phyloP scores from a whole-genome alignment of 1,140 invertebrate species.

The Phthorimaea operculella region DNA sequence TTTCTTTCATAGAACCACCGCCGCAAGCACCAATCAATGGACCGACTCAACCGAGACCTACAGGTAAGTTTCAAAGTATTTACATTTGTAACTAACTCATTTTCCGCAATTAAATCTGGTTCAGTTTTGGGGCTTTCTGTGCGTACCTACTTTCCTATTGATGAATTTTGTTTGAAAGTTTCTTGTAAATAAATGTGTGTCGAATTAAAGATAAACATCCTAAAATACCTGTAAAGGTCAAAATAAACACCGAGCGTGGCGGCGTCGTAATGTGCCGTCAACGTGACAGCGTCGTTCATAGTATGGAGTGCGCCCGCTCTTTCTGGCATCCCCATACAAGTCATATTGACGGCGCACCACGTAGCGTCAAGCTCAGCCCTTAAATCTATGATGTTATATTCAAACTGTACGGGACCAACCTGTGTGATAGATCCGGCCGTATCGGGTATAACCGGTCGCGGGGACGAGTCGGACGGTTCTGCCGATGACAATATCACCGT shows the following conservation, averaged over 20 bases:
- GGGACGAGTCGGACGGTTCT: slow-evolving; percentile 67
- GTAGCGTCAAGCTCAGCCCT: too few relatives aligned
- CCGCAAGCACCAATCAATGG: background rate
- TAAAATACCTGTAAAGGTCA: too few relatives aligned
- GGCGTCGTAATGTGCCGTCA: too few relatives aligned
- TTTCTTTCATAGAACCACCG: background rate
- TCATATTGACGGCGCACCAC: too few relatives aligned
- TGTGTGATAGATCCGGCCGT: slow-evolving; percentile 29
- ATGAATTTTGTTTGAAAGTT: background rate
- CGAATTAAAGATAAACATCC: background rate
- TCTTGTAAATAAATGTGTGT: background rate
- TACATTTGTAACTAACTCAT: background rate
- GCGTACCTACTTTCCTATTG: slow-evolving; percentile 12
- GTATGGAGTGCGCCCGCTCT: too few relatives aligned
- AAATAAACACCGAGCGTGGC: too few relatives aligned
- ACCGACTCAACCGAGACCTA: background rate
- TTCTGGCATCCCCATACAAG: too few relatives aligned
- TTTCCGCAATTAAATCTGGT: background rate
- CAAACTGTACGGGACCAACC: slow-evolving; percentile 1
- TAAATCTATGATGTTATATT: too few relatives aligned
- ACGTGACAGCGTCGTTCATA: too few relatives aligned
- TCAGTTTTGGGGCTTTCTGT: slow-evolving; percentile 18
- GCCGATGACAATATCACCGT: slow-evolving; percentile 70
- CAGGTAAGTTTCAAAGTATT: background rate
- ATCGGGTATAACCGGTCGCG: slow-evolving; percentile 11